Evolutionary conservation across 2,797 vertebrate species (phyloP).

Genomic region (Lutjanus argentimaculatus): DNA sequence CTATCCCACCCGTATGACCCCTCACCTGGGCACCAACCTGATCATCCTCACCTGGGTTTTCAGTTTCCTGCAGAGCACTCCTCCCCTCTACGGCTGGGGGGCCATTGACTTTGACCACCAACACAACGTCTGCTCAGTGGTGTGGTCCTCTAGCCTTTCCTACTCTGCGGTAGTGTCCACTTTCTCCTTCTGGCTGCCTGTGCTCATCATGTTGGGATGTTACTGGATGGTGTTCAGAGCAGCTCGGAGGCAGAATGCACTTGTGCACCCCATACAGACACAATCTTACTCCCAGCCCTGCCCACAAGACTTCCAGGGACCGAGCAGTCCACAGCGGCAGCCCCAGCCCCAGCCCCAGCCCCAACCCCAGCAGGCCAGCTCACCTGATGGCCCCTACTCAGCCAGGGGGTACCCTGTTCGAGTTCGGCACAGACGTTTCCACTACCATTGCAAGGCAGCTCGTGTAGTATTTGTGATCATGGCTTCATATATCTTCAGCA

Average conservation of each 20-base stretch:
- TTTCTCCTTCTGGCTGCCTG: constrained; percentile 90
- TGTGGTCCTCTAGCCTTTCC: constrained; percentile 91
- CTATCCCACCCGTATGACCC: constrained; percentile 92
- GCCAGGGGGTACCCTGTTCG: constrained; percentile 79
- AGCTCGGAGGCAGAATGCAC: constrained; percentile 90
- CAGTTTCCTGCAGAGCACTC: constrained; percentile 90
- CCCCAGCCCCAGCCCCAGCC: constrained; percentile 32
- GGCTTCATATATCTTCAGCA: constrained; percentile 91
- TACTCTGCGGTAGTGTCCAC: constrained; percentile 88
- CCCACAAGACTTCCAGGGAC: constrained; percentile 75
- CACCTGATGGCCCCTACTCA: constrained; percentile 70
- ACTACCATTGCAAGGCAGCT: constrained; percentile 93
- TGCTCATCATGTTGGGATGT: constrained; percentile 90
- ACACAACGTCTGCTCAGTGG: constrained; percentile 89
- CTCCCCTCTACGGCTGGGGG: constrained; percentile 93
- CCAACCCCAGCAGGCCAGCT: constrained; percentile 60
- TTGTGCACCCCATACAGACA: constrained; percentile 89
- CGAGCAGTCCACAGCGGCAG: constrained; percentile 73
- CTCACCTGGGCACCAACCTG: constrained; percentile 88
- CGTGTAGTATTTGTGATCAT: constrained; percentile 93
- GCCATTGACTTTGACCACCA: constrained; percentile 88
- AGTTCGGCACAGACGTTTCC: constrained; percentile 86
- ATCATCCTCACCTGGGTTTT: constrained; percentile 91
- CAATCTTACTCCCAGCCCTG: constrained; percentile 76
- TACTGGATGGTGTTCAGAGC: constrained; percentile 93